Evolutionary conservation across 2,797 vertebrate species (phyloP).

Genomic region (Pampus argenteus): DNA sequence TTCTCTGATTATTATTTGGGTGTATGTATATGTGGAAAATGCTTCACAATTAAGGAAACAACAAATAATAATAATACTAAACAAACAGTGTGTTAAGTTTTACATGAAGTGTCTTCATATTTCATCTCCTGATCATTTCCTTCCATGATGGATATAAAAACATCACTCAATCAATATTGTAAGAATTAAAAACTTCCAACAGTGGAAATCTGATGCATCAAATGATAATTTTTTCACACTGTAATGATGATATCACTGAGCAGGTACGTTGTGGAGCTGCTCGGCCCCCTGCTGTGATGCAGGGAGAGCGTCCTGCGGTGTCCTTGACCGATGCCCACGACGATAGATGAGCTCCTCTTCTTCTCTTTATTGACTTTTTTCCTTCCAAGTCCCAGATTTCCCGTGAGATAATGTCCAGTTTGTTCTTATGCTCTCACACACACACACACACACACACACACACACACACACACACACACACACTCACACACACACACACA

Average conservation of each 20-base stretch:
- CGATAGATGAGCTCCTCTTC: constrained; percentile 41
- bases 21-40: neutral
- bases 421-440: constrained; percentile 12
- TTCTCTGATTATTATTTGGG: constrained; percentile 1
- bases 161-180: too few species aligned
- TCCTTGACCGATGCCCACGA: constrained; percentile 29
- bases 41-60: too few species aligned
- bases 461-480: too few species aligned
- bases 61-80: too few species aligned
- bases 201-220: neutral
- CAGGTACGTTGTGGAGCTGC: neutral
- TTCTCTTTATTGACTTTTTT: constrained; percentile 34
- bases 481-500: too few species aligned
- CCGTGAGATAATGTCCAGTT: constrained; percentile 35
- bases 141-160: too few species aligned
- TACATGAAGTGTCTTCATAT: neutral
- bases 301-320: constrained; percentile 2
- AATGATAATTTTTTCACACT: neutral
- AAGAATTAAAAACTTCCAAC: neutral
- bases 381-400: constrained; percentile 39
- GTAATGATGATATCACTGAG: neutral
- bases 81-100: neutral
- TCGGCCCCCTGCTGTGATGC: neutral
- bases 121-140: too few species aligned
- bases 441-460: neutral